Evolutionary conservation across 2,797 vertebrate species (phyloP).

Genomic region (Intellagama lesueurii): DNA sequence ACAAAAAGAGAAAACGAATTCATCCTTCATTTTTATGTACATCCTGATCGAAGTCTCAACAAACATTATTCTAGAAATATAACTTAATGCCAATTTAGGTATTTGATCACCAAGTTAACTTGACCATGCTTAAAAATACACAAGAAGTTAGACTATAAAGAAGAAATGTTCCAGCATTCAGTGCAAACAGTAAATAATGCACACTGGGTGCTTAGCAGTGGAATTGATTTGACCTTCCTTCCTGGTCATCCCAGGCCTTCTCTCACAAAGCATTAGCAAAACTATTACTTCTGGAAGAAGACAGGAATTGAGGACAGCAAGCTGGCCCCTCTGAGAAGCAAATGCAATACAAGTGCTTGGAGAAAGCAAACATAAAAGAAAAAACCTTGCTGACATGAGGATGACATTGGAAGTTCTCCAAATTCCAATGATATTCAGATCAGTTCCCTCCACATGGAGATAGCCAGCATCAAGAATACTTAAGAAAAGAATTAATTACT

Average conservation of each 20-base stretch:
- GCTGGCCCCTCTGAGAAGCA: not conserved
- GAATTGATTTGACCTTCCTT: constrained; percentile 3
- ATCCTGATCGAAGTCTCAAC: not conserved
- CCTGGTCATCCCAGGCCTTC: not conserved
- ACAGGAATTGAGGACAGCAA: not conserved
- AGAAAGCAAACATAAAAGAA: not conserved
- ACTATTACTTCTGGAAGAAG: not conserved
- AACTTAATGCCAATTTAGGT: not conserved
- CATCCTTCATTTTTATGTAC: not conserved
- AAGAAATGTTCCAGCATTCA: not conserved
- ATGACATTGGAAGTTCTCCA: not conserved
- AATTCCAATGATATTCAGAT: not conserved
- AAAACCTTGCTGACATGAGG: not conserved
- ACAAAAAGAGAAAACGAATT: not conserved
- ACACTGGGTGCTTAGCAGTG: not conserved
- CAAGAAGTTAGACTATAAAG: constrained; percentile 3
- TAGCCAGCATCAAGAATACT: not conserved
- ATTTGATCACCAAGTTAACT: not conserved
- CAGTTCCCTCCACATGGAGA: not conserved
- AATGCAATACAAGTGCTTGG: not conserved
- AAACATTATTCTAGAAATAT: not conserved
- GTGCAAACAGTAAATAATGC: not conserved
- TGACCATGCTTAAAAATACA: not conserved
- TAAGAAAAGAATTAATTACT: not conserved
- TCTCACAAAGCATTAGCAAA: not conserved